A percentile compares a stretch with the other conserved stretches of the same genome.
These are phyloP conservation scores for Abrostola tripartita DNA, from an alignment of 2,888 invertebrate species.

Conservation along the genomic window DNA sequence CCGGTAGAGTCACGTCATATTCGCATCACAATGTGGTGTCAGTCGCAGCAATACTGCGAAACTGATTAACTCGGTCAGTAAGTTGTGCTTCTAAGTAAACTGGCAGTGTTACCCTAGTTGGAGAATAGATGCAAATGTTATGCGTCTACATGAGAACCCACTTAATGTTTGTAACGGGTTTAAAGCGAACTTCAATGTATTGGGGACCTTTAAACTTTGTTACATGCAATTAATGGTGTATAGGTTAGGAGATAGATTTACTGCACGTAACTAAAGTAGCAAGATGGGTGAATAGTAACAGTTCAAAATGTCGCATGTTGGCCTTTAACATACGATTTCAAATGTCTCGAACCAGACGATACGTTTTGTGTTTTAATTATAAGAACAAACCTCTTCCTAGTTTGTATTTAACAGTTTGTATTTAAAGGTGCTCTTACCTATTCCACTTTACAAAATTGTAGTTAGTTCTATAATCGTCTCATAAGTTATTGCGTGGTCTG, in stretches of 20 bases:
- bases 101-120: constrained; percentile 37
- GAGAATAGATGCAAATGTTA: constrained; percentile 50
- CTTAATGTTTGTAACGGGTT: constrained; percentile 53
- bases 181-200: constrained; percentile 62
- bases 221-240: constrained; percentile 25
- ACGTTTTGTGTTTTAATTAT: neutral
- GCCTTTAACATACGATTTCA: neutral
- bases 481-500: too few relatives aligned
- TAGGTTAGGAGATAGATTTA: neutral
- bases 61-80: constrained; percentile 45
- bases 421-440: too few relatives aligned
- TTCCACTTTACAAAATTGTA: too few relatives aligned
- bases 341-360: neutral
- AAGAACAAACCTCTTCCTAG: too few relatives aligned
- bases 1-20: constrained; percentile 34
- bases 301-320: constrained; percentile 3
- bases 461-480: too few relatives aligned
- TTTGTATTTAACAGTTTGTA: too few relatives aligned
- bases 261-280: constrained; percentile 2
- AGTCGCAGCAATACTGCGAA: constrained; percentile 31
- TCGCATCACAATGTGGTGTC: constrained; percentile 4
- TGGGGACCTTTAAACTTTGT: constrained; percentile 61
- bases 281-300: neutral
- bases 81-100: constrained; percentile 28
- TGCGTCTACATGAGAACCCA: constrained; percentile 48